These are phyloP conservation scores for Callionymus lyra DNA, from an alignment of 2,113 vertebrate genomes.

Conservation along the genomic window DNA sequence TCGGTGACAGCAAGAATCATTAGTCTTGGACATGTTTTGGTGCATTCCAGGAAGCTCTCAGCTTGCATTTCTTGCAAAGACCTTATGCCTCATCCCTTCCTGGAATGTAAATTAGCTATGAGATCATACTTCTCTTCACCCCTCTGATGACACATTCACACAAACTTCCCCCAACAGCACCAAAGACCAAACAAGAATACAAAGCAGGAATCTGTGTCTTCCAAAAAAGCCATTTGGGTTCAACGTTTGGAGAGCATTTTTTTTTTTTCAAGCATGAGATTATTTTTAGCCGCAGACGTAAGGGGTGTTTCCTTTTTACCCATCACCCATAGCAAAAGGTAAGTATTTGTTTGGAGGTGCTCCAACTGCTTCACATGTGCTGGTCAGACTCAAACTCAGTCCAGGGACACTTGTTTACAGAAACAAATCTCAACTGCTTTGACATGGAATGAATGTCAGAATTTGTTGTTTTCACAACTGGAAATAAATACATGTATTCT, in stretches of 20 bases:
- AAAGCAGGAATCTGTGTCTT: too few relatives aligned
- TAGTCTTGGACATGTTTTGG: conserved; percentile 9
- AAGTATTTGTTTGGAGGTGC: conserved; percentile 29
- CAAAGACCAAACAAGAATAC: too few relatives aligned
- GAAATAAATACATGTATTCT: too few relatives aligned
- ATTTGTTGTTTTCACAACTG: too few relatives aligned
- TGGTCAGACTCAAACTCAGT: conserved; percentile 15
- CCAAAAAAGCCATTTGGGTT: too few relatives aligned
- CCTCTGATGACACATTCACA: conserved; percentile 31
- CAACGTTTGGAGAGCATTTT: too few relatives aligned
- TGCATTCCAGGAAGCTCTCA: conserved; percentile 29
- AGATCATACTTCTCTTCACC: conserved; percentile 23
- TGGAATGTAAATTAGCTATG: conserved; percentile 36
- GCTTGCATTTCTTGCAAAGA: conserved; percentile 22
- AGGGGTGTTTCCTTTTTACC: background rate
- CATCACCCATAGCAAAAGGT: conserved; percentile 39
- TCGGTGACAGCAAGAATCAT: conserved; percentile 2
- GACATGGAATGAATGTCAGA: too few relatives aligned
- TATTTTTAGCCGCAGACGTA: too few relatives aligned
- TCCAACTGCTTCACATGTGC: conserved; percentile 41
- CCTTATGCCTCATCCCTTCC: conserved; percentile 32
- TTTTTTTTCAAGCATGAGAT: too few relatives aligned
- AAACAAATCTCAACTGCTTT: too few relatives aligned
- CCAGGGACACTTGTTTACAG: background rate
- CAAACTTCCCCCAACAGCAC: too few relatives aligned